Evolutionary conservation across 2,113 vertebrate species (phyloP).

Genomic region (Holacanthus passer): DNA sequence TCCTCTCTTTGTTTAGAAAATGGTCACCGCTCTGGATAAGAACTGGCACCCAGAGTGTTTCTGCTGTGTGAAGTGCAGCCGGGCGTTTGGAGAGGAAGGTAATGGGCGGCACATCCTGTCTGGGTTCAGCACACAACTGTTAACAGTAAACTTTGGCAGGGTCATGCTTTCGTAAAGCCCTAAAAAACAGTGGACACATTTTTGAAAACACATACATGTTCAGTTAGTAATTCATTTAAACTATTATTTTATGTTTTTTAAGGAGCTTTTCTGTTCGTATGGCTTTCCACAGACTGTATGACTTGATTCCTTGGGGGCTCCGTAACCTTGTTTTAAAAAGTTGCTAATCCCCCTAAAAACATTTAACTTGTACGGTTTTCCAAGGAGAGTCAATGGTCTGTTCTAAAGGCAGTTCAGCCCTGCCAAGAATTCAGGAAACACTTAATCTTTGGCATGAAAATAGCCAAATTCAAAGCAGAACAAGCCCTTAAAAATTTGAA

Average conservation of each 20-base stretch:
- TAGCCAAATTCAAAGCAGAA: slow-evolving; percentile 7
- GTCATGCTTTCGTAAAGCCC: not conserved
- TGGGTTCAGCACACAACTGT: slow-evolving; percentile 12
- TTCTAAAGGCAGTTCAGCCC: not conserved
- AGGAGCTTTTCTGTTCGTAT: not conserved
- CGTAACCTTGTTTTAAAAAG: not conserved
- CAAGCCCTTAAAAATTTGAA: not conserved
- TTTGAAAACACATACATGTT: not conserved
- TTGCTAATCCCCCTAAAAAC: not conserved
- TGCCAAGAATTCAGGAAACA: slow-evolving; percentile 3
- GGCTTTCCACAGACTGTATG: not conserved
- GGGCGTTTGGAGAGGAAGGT: slow-evolving; percentile 93
- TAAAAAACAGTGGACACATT: not conserved
- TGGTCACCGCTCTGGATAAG: slow-evolving; percentile 93
- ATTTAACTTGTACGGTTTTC: not conserved
- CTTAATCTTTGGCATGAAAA: slow-evolving; percentile 17
- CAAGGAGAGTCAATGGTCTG: not conserved
- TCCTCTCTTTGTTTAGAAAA: slow-evolving; percentile 84
- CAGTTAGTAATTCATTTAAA: not conserved
- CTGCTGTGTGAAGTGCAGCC: slow-evolving; percentile 92
- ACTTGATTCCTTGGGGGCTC: not conserved
- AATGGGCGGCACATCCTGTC: slow-evolving; percentile 61
- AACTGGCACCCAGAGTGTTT: slow-evolving; percentile 96
- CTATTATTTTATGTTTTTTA: too few relatives aligned
- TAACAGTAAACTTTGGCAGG: slow-evolving; percentile 12